Percentiles rank a stretch among this genome's conserved stretches.
phyloP scores from a whole-genome alignment of 2,113 vertebrate species.

The Pandion haliaetus region DNA sequence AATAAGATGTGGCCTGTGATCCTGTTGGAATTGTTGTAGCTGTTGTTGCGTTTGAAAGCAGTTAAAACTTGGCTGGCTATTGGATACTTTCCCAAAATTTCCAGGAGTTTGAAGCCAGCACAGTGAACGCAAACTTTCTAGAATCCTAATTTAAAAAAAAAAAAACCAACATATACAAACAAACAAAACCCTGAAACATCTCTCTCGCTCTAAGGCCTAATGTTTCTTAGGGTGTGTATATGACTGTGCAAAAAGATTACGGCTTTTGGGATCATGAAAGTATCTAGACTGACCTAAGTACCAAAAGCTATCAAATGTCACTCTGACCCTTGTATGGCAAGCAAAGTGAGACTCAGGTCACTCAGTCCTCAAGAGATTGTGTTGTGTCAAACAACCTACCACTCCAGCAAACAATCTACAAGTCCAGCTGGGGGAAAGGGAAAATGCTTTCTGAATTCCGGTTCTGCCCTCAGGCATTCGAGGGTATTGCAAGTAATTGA shows the following conservation, averaged over 20 bases:
- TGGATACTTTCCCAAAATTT: background rate
- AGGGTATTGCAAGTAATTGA: background rate
- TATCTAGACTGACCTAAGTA: background rate
- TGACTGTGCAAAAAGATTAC: conserved; percentile 1
- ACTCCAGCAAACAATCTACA: background rate
- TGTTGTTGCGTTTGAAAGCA: background rate
- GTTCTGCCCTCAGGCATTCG: background rate
- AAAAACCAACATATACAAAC: background rate
- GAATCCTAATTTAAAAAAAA: background rate
- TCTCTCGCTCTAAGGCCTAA: background rate
- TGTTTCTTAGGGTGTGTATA: background rate
- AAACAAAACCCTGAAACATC: background rate
- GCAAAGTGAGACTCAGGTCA: background rate
- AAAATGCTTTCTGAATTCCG: background rate
- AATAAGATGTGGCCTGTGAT: background rate
- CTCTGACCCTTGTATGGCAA: background rate
- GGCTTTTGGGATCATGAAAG: background rate
- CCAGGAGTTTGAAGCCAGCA: background rate
- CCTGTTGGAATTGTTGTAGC: background rate
- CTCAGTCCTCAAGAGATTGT: background rate
- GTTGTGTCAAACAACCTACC: background rate
- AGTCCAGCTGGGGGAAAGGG: background rate
- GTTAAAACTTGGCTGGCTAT: background rate
- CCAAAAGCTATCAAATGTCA: background rate
- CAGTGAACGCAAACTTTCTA: background rate